Base-by-base conservation (phyloP, 2,888 invertebrate genomes). In the Petrolisthes manimaculis region DNA sequence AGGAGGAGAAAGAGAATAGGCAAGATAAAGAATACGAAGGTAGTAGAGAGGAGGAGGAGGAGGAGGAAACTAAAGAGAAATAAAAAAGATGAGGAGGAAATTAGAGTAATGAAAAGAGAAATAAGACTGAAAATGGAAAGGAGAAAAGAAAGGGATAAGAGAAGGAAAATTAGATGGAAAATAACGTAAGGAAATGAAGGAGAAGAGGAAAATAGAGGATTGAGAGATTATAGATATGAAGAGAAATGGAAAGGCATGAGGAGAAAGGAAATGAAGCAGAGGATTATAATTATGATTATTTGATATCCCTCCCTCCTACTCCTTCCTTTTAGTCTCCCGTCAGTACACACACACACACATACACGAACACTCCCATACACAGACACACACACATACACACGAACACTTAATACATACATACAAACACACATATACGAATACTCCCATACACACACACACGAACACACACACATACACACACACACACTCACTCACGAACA, bases 1-100 rank as follows among this genome's bases (percentile, higher is more conserved):
- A 69, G 69, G n/a, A n/a, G n/a, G 69, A 69, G 69, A 69, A n/a
- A 69, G 69, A 69, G 69, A 69, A n/a, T 69, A n/a, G 14, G 69
- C 2, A n/a, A 4, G 69, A 37, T 78, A 53, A 24, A 53, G 18
- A 53, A 51, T n/a, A 51, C 18, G 21, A 53, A 51, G 78, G 21
- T n/a, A 18, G 78, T 78, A 53, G 21, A 18, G 21, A 53, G 78
- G 21, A 18, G 21, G 78, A 51, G 78, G 21, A 53, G 12, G 78
- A 37, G 78, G 9, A 37, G 8, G 78, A 24, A 51, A 24, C 37
- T 6, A 51, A 5, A 14, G n/a, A n/a, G n/a, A n/a, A n/a, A n/a
- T n/a, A n/a, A n/a, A n/a, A n/a, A 67, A 67, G 67, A 67, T 8
- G 67, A 67, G 67, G 67, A 67, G 67, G 8, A 67, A 14, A 67